Evolutionary conservation across 2,113 vertebrate genomes (phyloP), one percentile per base, ranked within the genome.

Genomic region (Ciconia stormi): DNA sequence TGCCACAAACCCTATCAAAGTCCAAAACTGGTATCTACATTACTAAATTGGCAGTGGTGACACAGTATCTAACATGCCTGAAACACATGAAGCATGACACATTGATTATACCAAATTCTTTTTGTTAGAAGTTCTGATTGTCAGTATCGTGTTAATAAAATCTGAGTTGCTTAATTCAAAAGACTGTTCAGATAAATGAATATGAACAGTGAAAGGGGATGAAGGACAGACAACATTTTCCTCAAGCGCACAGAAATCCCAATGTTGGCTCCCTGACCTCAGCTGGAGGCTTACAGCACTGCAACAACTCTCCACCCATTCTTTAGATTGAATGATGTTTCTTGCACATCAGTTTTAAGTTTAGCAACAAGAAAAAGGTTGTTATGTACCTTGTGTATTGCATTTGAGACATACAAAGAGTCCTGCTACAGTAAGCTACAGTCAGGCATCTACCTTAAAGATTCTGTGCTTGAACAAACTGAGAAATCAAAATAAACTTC

Each of bases 31-130:
- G 17, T 18, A 73, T 13, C 21, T 38, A 4, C n/a, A 10, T 27
- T 40, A 53, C 38, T 38, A 26, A 67, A 49, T 0, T 32, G 47
- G 25, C 19, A 69, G 16, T 29, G 40, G 14, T 77, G 72, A 42
- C 47, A 52, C 13, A 42, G 40, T 18, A 63, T 2, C 17, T 27
- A 74, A 52, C 20, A 38, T 0, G 0, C 9, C 52, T n/a, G 19
- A 62, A 89, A 81, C 23, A 73, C 16, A 22, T 0, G 0, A 58
- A 92, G 25, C 32, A 21, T 2, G 2, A 67, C 25, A 44, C 18
- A 23, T 1, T 0, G 1, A 63, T 36, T 22, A 63, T 1, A 59
- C 8, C 5, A 13, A 36, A 40, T 2, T 34, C 2, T 19, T 30
- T 90, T 46, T 34, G 26, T 81, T 59, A 26, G 11, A 40, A 47